Evolutionary conservation across 2,113 vertebrate genomes (phyloP).

Genomic region (Odontesthes bonariensis): DNA sequence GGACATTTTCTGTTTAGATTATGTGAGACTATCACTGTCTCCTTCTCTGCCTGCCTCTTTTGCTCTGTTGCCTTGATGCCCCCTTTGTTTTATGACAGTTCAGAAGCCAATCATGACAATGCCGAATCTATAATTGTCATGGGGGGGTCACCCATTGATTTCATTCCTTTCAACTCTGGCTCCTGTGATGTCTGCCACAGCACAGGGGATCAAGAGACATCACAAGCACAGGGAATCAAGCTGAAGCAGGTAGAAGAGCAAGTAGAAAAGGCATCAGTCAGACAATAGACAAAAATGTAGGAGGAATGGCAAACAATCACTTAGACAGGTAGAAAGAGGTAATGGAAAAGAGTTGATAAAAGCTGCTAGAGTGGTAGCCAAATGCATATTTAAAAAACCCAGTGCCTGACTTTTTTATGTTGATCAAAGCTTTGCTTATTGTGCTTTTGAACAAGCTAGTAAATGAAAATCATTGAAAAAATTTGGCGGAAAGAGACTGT

Average conservation of each 20-base stretch:
- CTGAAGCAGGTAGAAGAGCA: constrained; percentile 29
- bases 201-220: constrained; percentile 19
- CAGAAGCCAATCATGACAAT: constrained; percentile 30
- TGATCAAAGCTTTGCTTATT: constrained; percentile 42
- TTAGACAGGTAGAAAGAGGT: constrained; percentile 13
- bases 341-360: background rate
- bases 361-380: constrained; percentile 2
- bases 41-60: constrained; percentile 2
- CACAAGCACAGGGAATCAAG: constrained; percentile 22
- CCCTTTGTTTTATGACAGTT: constrained; percentile 34
- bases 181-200: constrained; percentile 40
- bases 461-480: constrained; percentile 26
- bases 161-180: constrained; percentile 20
- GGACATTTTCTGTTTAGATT: background rate
- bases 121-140: constrained; percentile 45
- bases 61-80: constrained; percentile 11
- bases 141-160: constrained; percentile 54
- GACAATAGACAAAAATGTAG: constrained; percentile 7
- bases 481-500: background rate
- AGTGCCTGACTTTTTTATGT: constrained; percentile 10
- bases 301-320: constrained; percentile 30
- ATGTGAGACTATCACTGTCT: background rate
- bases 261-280: constrained; percentile 18
- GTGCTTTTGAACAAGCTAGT: constrained; percentile 14
- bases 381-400: constrained; percentile 5